These are phyloP conservation scores for Selenia dentaria DNA, from an alignment of 2,888 invertebrate genomes.

Conservation along the genomic window DNA sequence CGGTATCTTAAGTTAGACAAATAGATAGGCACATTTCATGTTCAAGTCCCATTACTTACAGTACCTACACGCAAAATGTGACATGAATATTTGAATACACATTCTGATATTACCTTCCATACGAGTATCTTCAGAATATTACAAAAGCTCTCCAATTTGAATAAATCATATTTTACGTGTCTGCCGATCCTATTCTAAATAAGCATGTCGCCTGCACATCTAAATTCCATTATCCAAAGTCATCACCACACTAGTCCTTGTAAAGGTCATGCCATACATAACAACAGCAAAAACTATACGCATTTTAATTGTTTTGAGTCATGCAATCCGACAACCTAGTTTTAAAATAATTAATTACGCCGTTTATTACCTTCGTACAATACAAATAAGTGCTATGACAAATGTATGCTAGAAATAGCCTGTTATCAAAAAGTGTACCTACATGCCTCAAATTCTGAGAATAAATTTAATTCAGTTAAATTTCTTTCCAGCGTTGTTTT, in stretches of 20 bases:
- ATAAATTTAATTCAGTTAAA: conserved; percentile 8
- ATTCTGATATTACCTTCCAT: no score
- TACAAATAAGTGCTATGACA: background rate
- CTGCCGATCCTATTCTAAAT: background rate
- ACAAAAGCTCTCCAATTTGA: no score
- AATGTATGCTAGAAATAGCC: background rate
- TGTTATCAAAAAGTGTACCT: conserved; percentile 7
- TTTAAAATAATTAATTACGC: background rate
- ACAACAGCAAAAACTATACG: conserved; percentile 11
- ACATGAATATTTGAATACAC: no score
- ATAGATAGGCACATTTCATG: no score
- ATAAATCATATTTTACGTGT: no score
- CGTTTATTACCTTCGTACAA: background rate
- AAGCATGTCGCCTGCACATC: background rate
- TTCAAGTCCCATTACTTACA: no score
- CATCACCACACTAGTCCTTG: conserved; percentile 8
- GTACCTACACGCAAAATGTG: no score
- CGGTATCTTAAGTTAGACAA: no score
- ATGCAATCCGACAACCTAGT: conserved; percentile 16
- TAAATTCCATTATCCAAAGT: no score
- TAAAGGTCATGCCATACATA: conserved; percentile 22
- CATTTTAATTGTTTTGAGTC: conserved; percentile 29
- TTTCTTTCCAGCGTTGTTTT: conserved; percentile 7
- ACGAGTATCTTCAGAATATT: no score
- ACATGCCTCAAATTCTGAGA: conserved; percentile 10